phyloP scores from a whole-genome alignment of 2,113 vertebrate genomes.

The Numenius arquata region DNA sequence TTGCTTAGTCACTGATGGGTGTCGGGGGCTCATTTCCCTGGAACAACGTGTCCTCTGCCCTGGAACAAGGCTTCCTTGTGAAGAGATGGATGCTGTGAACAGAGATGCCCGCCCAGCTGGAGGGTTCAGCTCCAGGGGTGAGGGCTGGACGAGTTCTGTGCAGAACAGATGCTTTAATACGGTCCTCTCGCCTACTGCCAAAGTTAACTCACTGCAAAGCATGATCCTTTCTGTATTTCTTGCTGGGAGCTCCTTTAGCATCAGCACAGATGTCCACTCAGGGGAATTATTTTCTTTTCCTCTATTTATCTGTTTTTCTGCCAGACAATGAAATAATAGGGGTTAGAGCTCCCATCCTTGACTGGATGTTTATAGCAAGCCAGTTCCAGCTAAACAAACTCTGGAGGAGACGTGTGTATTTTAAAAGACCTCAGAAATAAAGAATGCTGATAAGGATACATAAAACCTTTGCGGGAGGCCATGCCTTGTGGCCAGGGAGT shows the following conservation, averaged over 20 bases:
- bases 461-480: neutral
- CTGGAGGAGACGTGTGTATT: neutral
- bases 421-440: neutral
- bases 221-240: neutral
- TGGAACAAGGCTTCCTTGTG: neutral
- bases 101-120: neutral
- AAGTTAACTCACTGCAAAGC: neutral
- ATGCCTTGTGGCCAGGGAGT: neutral
- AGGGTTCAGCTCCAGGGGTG: neutral
- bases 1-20: neutral
- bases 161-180: neutral
- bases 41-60: neutral
- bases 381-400: neutral
- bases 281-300: neutral
- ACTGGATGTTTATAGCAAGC: neutral
- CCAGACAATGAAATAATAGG: constrained; percentile 5
- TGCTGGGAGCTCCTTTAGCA: neutral
- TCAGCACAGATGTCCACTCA: neutral
- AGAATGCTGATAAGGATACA: neutral
- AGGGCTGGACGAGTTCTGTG: neutral
- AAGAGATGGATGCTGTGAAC: neutral
- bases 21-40: neutral
- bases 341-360: neutral
- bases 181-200: neutral
- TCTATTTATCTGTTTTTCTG: constrained; percentile 31